These are phyloP conservation scores for Stenoptilia bipunctidactyla DNA, from an alignment of 2,888 invertebrate genomes.

Conservation along the genomic window DNA sequence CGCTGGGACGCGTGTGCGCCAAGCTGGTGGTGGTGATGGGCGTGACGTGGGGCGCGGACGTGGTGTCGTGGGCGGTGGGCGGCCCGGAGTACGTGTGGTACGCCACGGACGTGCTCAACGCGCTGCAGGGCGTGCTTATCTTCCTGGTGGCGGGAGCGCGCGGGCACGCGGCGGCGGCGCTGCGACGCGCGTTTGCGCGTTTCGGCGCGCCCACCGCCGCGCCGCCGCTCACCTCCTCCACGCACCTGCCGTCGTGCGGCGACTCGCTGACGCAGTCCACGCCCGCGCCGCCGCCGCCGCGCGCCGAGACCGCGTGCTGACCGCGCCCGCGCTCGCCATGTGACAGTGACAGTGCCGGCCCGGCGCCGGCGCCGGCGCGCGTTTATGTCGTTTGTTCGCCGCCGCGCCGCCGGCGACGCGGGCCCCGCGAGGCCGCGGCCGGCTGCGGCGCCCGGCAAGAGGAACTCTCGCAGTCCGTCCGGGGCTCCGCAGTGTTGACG, in stretches of 20 bases:
- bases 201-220: constrained; percentile 36
- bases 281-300: constrained; percentile 76
- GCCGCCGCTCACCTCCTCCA: constrained; percentile 75
- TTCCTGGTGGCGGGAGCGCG: constrained; percentile 91
- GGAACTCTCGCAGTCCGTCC: too few species aligned
- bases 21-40: constrained; percentile 81
- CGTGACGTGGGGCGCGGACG: constrained; percentile 77
- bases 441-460: not conserved
- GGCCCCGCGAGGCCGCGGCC: constrained; percentile 2
- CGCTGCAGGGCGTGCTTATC: constrained; percentile 89
- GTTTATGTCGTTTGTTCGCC: not conserved
- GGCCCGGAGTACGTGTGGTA: constrained; percentile 87
- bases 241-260: constrained; percentile 85
- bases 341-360: too few species aligned
- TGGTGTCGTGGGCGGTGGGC: constrained; percentile 86
- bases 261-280: constrained; percentile 81
- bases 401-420: not conserved
- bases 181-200: constrained; percentile 37
- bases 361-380: not conserved
- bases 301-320: constrained; percentile 75
- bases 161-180: constrained; percentile 77
- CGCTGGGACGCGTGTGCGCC: constrained; percentile 85
- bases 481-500: too few species aligned
- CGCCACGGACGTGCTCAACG: constrained; percentile 86
- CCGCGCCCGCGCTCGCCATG: constrained; percentile 9